phyloP scores from a whole-genome alignment of 2,113 vertebrate genomes.

The Vireo altiloquus region DNA sequence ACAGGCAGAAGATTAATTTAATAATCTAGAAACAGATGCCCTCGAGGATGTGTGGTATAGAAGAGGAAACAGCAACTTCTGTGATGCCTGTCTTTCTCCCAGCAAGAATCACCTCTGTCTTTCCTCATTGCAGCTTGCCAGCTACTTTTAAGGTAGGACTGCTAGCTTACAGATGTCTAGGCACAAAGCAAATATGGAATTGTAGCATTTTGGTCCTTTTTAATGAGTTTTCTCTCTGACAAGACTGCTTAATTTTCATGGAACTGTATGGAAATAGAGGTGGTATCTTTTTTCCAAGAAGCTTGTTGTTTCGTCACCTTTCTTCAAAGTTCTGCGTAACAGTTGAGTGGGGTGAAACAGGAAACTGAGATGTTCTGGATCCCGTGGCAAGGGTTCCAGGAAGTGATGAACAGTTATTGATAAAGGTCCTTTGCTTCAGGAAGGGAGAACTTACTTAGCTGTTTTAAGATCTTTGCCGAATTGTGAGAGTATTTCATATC shows the following conservation, averaged over 20 bases:
- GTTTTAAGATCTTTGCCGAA: neutral
- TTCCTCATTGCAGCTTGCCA: neutral
- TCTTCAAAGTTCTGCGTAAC: neutral
- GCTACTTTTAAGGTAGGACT: constrained; percentile 1
- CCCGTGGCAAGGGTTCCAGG: neutral
- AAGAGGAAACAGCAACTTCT: constrained; percentile 26
- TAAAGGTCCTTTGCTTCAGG: neutral
- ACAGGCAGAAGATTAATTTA: constrained; percentile 52
- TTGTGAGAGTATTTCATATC: neutral
- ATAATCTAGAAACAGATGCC: constrained; percentile 61
- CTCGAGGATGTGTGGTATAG: constrained; percentile 28
- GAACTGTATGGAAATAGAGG: neutral
- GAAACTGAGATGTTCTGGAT: neutral
- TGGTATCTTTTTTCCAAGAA: neutral
- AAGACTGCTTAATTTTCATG: neutral
- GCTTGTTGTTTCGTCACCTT: neutral
- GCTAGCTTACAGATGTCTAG: neutral
- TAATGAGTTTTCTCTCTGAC: neutral
- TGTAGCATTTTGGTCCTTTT: neutral
- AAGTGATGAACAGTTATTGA: neutral
- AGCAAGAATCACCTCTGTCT: constrained; percentile 19
- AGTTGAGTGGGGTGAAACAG: neutral
- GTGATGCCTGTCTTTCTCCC: neutral
- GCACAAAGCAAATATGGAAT: neutral
- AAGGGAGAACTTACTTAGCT: neutral